Conservation (phyloP, 2,113 vertebrate species). For the Oxyura jamaicensis region DNA sequence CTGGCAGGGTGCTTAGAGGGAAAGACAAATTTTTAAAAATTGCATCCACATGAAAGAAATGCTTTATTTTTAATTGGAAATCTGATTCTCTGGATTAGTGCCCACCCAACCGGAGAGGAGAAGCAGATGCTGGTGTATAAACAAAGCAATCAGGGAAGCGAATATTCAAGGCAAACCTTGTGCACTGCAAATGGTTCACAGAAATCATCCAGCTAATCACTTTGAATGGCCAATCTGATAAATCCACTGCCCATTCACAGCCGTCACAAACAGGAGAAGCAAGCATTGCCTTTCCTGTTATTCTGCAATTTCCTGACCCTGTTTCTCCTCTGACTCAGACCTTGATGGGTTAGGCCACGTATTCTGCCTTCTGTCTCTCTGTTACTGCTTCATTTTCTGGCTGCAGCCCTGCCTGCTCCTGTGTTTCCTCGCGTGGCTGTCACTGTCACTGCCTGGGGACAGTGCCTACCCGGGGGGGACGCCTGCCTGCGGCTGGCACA, state of each 20-base stretch:
- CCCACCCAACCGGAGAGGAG: conserved; percentile 37
- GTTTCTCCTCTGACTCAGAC: background rate
- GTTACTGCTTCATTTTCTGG: background rate
- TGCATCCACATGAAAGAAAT: background rate
- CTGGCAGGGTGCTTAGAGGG: conserved; percentile 34
- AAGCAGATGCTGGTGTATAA: conserved; percentile 52
- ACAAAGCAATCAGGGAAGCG: conserved; percentile 48
- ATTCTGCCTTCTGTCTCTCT: background rate
- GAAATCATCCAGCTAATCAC: background rate
- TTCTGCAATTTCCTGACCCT: background rate
- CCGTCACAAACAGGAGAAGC: background rate
- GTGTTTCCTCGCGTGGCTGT: background rate
- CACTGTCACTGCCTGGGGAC: background rate
- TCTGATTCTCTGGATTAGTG: conserved; percentile 47
- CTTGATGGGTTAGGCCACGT: background rate
- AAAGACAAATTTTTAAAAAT: conserved; percentile 14
- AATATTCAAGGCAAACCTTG: conserved; percentile 47
- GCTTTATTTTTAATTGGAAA: conserved; percentile 47
- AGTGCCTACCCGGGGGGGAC: rapidly evolving
- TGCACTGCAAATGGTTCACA: background rate
- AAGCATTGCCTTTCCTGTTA: background rate
- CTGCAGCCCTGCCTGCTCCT: background rate
- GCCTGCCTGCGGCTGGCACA: background rate
- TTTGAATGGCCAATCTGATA: background rate
- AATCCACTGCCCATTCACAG: background rate